Conservation (phyloP, 1,140 invertebrate genomes). For the Drosophila paulistorum region DNA sequence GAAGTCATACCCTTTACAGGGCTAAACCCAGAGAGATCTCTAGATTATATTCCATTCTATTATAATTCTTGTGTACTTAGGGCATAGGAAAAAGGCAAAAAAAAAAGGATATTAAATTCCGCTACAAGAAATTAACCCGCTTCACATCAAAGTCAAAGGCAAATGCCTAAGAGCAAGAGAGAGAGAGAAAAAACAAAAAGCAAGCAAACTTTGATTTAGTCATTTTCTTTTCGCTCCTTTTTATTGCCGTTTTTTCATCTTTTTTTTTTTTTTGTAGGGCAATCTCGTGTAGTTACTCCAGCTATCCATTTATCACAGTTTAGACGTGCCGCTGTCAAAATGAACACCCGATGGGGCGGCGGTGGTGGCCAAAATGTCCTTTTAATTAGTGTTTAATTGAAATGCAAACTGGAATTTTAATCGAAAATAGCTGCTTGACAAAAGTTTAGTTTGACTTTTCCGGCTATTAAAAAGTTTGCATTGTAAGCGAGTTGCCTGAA, state of each 20-base stretch:
- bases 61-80: neutral
- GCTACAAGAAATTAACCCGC: conserved; percentile 8
- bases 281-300: neutral
- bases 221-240: conserved; percentile 2
- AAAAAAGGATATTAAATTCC: conserved; percentile 1
- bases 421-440: conserved; percentile 67
- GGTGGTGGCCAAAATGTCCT: conserved; percentile 58
- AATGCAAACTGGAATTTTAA: conserved; percentile 79
- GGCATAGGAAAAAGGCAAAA: neutral
- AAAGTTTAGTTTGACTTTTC: conserved; percentile 61
- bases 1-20: no score
- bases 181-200: neutral
- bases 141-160: conserved; percentile 21
- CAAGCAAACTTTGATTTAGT: conserved; percentile 11
- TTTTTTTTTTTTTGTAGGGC: neutral
- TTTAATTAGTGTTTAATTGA: conserved; percentile 80
- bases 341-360: conserved; percentile 26
- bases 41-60: neutral
- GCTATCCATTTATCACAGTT: conserved; percentile 14
- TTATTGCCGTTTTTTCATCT: neutral
- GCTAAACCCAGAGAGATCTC: no score
- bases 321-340: conserved; percentile 11
- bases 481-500: conserved; percentile 33
- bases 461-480: conserved; percentile 67
- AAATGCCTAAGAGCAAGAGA: neutral